Conservation (phyloP, 1,140 invertebrate genomes). For the Megathymus violae region DNA sequence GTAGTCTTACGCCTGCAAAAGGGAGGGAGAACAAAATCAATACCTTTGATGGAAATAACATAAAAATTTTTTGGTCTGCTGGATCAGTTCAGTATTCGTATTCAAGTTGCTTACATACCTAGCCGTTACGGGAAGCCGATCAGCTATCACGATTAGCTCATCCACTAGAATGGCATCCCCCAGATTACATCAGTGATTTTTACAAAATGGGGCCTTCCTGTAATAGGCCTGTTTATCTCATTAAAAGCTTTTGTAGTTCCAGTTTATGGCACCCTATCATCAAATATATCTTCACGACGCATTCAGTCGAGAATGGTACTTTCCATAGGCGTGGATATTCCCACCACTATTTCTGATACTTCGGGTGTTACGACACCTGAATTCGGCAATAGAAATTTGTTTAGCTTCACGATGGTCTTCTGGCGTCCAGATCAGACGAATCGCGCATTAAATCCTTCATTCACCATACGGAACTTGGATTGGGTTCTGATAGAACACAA, state of each 20-base stretch:
- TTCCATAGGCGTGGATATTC: conserved; percentile 52
- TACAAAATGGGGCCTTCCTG: conserved; percentile 47
- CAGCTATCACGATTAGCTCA: conserved; percentile 45
- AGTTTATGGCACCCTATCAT: conserved; percentile 40
- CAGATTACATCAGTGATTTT: conserved; percentile 40
- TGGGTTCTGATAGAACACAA: conserved; percentile 12
- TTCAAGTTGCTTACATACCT: conserved; percentile 46
- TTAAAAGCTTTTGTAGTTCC: conserved; percentile 41
- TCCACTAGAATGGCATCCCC: conserved; percentile 57
- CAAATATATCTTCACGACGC: conserved; percentile 48
- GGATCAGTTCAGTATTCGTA: conserved; percentile 44
- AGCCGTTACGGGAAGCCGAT: conserved; percentile 53
- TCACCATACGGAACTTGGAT: conserved; percentile 31
- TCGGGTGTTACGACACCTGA: neutral
- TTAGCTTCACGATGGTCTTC: conserved; percentile 34
- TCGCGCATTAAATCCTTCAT: conserved; percentile 31
- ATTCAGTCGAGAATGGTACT: conserved; percentile 55
- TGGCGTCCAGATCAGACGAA: conserved; percentile 42
- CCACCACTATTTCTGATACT: conserved; percentile 51
- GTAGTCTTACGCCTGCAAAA: conserved; percentile 50
- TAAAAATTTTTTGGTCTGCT: conserved; percentile 40
- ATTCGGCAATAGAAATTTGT: neutral
- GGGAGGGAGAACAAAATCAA: conserved; percentile 54
- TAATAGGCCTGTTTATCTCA: conserved; percentile 56
- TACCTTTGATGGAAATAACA: conserved; percentile 46